These are phyloP conservation scores for Nansenia antarctica DNA, from an alignment of 2,113 vertebrate genomes.

Conservation along the genomic window DNA sequence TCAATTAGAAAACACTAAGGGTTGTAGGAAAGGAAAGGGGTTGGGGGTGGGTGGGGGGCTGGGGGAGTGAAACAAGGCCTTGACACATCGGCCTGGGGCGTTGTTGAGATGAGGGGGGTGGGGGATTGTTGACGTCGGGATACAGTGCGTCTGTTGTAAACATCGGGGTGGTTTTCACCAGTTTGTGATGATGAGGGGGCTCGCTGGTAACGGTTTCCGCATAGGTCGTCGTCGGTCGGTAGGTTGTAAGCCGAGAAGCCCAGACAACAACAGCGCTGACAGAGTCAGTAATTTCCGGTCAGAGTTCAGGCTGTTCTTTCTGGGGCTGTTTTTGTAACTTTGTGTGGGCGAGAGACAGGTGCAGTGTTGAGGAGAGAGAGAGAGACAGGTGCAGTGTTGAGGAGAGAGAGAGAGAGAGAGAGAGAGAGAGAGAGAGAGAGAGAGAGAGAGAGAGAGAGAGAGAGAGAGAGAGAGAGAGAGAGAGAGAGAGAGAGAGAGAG, in stretches of 20 bases:
- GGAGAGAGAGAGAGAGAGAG: constrained; percentile 13
- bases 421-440: constrained; percentile 28
- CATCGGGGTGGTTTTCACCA: constrained; percentile 44
- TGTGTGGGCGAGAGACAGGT: no score
- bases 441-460: background rate
- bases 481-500: constrained; percentile 5
- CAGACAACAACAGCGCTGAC: no score
- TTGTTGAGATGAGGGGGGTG: constrained; percentile 38
- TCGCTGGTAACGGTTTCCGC: constrained; percentile 7
- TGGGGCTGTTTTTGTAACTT: no score
- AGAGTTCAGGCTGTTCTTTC: constrained; percentile 1
- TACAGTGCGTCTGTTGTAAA: constrained; percentile 57
- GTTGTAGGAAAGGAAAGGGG: constrained; percentile 11
- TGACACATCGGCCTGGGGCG: no score
- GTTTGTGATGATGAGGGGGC: constrained; percentile 23
- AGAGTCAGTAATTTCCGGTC: constrained; percentile 12
- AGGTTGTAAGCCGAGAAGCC: constrained; percentile 21
- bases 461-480: constrained; percentile 23
- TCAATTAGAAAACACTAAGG: constrained; percentile 46
- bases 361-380: constrained; percentile 16
- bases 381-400: constrained; percentile 5
- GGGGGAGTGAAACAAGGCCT: constrained; percentile 26
- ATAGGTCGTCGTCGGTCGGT: constrained; percentile 11
- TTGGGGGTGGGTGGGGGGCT: constrained; percentile 32
- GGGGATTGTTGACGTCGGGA: constrained; percentile 5